Base-by-base conservation (phyloP, 2,888 invertebrate species). In the Eudasyphora cyanicolor region DNA sequence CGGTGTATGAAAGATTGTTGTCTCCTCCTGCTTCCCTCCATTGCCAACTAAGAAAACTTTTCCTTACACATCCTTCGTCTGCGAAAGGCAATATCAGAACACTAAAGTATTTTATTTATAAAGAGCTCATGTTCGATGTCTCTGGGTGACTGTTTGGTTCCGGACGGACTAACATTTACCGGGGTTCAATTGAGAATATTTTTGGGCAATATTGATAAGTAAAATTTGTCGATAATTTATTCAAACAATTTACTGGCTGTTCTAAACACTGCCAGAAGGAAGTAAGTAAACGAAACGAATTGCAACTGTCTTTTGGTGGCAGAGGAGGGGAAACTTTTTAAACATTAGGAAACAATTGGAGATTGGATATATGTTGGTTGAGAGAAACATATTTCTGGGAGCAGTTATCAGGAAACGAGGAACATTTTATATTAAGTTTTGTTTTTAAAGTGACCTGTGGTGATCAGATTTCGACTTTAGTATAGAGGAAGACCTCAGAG, bases 181-280 rank as follows among this genome's bases (percentile, higher is more conserved):
- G 54, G 45, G 38, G 57, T 70, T 57, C 49, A 49, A 69, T 49
- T 60, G 76, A 12, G 70, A 57, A 69, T 38, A 51, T 45, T 64
- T 19, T 70, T 45, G 24, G 64, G 24, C 35, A 54, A 38, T 69
- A 76, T 76, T 67, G 69, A 69, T 69, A 76, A 70, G 62, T n/a
- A 62, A 7, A 62, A 62, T 32, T 21, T 51, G 21, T 14, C 24
- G 57, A 27, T 27, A 57, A 57, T 57, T 64, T 64, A 64, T 64
- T 35, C 38, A 19, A 64, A 64, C 64, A 38, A 38, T 10, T 64
- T 29, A 24, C 24, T 57, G 4, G 57, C 21, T 57, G 57, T 32
- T 64, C 38, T 64, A 38, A 64, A 64, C 21, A 21, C 21, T 38
- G 64, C 35, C 21, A 35, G 1, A 21, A 38, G 38, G 14, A 14